A percentile compares a stretch with the other conserved stretches of the same genome.
phyloP scores from a whole-genome alignment of 1,140 invertebrate species.

The Drepana arcuata region DNA sequence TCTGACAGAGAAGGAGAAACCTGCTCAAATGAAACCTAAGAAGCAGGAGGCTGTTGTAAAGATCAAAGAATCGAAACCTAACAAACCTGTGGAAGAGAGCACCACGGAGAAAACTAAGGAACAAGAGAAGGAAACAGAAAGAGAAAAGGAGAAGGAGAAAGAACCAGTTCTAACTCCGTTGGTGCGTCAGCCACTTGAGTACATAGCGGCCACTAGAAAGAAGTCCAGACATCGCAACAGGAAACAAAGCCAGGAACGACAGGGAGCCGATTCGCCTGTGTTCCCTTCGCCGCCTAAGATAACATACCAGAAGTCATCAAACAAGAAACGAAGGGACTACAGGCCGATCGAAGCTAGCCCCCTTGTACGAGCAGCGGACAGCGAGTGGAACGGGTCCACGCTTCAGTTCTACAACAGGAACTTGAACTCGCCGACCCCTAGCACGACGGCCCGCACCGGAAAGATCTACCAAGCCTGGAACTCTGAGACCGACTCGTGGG shows the following conservation, averaged over 20 bases:
- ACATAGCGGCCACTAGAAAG: conserved; percentile 77
- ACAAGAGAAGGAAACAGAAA: conserved; percentile 31
- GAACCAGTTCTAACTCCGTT: conserved; percentile 71
- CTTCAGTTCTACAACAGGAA: conserved; percentile 77
- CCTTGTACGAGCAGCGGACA: conserved; percentile 39
- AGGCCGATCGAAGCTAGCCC: conserved; percentile 67
- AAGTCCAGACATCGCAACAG: conserved; percentile 75
- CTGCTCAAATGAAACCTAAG: conserved; percentile 30
- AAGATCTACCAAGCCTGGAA: conserved; percentile 69
- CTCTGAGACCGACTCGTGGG: conserved; percentile 68
- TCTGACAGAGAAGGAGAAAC: conserved; percentile 56
- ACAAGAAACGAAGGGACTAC: conserved; percentile 73
- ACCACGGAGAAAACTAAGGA: conserved; percentile 18
- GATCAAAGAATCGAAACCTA: conserved; percentile 50
- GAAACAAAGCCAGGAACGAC: conserved; percentile 73
- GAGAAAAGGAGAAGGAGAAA: conserved; percentile 52
- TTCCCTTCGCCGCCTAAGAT: conserved; percentile 74
- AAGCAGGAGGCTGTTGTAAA: conserved; percentile 24
- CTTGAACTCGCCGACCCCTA: conserved; percentile 69
- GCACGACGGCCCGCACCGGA: conserved; percentile 62
- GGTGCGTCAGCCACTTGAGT: conserved; percentile 77
- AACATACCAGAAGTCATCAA: conserved; percentile 71
- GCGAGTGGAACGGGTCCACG: conserved; percentile 78
- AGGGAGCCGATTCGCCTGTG: conserved; percentile 75
- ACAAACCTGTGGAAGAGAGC: conserved; percentile 60